A percentile compares a stretch with the other conserved stretches of the same genome.
These are phyloP conservation scores for Scaptomyza pallida DNA, from an alignment of 1,140 invertebrate genomes.

Conservation along the genomic window DNA sequence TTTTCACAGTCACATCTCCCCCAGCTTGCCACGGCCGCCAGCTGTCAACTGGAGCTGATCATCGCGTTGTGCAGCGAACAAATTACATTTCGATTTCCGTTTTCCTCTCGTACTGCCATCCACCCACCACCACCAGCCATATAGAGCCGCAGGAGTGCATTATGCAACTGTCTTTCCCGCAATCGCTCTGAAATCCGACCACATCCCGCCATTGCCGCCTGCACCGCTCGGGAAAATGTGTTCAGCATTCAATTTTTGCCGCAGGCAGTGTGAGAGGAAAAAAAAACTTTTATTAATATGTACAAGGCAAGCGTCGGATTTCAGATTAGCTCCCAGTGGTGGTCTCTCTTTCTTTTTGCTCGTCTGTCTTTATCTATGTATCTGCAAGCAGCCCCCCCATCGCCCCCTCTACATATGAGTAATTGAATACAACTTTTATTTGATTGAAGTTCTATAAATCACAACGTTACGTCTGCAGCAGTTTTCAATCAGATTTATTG, in stretches of 20 bases:
- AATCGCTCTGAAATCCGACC: conserved; percentile 30
- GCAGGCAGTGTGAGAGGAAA: conserved; percentile 1
- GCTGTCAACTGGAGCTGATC: conserved; percentile 60
- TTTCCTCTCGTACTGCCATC: conserved; percentile 15
- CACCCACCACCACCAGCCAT: conserved; percentile 2
- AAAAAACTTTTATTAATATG: conserved; percentile 68
- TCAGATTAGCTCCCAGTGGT: conserved; percentile 38
- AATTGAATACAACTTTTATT: conserved; percentile 24
- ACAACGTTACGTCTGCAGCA: not conserved
- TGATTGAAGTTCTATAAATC: conserved; percentile 1
- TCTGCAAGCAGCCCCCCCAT: not conserved
- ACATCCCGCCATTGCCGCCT: not conserved
- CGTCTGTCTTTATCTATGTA: not conserved
- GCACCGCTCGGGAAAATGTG: conserved; percentile 28
- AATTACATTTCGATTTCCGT: conserved; percentile 78
- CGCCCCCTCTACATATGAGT: conserved; percentile 1
- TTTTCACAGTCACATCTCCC: conserved; percentile 39
- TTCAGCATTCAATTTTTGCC: conserved; percentile 37
- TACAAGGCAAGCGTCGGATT: conserved; percentile 49
- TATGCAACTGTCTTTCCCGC: conserved; percentile 46
- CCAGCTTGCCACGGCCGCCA: conserved; percentile 50
- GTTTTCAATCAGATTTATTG: conserved; percentile 1
- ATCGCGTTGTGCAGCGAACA: conserved; percentile 57
- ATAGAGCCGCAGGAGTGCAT: conserved; percentile 28
- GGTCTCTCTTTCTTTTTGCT: too few relatives aligned